Evolutionary conservation across 2,113 vertebrate species (phyloP).

Genomic region (Myotis davidii): DNA sequence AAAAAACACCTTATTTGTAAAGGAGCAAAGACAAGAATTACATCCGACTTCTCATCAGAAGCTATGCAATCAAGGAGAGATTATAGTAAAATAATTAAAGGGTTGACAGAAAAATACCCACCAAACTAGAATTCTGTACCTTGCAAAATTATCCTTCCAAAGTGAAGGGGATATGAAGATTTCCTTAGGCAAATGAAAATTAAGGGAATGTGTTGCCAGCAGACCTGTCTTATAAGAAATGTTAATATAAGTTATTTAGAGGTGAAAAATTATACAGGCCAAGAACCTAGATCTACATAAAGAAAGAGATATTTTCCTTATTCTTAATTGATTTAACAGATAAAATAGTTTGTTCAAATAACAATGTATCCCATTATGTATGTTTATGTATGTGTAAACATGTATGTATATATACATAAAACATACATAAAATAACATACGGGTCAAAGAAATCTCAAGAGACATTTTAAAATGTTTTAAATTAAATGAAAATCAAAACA

Average conservation of each 20-base stretch:
- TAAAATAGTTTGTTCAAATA: background rate
- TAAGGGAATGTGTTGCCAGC: background rate
- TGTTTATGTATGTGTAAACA: background rate
- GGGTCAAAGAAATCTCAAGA: background rate
- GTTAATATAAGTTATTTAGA: background rate
- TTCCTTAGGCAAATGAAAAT: background rate
- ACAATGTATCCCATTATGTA: background rate
- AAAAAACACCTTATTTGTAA: background rate
- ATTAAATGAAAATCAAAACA: no score
- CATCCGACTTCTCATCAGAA: background rate
- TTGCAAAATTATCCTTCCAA: background rate
- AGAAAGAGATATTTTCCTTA: background rate
- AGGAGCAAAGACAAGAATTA: background rate
- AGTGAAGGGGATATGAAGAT: background rate
- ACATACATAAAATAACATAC: background rate
- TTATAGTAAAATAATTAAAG: background rate
- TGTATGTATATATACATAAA: background rate
- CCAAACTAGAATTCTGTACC: background rate
- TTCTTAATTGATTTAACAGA: background rate
- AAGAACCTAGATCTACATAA: background rate
- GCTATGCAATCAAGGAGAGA: background rate
- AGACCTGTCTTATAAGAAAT: background rate
- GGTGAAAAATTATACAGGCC: background rate
- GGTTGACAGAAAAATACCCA: background rate
- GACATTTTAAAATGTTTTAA: no score